A percentile compares a stretch with the other conserved stretches of the same genome.
Evolutionary conservation across 2,797 vertebrate species (phyloP).

Genomic region (Bovichtus variegatus): DNA sequence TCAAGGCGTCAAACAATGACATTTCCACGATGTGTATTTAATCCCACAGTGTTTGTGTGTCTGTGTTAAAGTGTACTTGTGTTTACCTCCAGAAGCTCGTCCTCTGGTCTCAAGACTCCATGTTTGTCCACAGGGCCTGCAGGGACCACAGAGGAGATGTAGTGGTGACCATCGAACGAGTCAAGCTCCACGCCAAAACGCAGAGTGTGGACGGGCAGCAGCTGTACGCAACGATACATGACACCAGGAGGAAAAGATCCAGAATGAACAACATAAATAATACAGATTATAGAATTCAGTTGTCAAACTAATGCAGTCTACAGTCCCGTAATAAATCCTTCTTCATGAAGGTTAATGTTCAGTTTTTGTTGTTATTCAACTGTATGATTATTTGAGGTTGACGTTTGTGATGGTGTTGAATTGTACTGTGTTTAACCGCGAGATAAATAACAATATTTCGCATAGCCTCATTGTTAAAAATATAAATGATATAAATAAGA

Average conservation of each 20-base stretch:
- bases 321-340: too few species aligned
- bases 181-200: constrained; percentile 95
- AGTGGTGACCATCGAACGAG: constrained; percentile 96
- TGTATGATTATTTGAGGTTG: too few species aligned
- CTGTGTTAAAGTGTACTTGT: background rate
- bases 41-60: background rate
- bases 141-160: constrained; percentile 92
- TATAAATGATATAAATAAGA: too few species aligned
- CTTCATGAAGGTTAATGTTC: too few species aligned
- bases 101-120: constrained; percentile 90
- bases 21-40: too few species aligned
- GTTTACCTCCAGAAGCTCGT: constrained; percentile 95
- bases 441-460: too few species aligned
- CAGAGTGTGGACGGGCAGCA: constrained; percentile 93
- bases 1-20: too few species aligned
- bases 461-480: too few species aligned
- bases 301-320: background rate
- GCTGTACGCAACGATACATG: constrained; percentile 69
- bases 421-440: background rate
- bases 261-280: too few species aligned
- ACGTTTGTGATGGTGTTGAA: background rate
- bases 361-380: background rate
- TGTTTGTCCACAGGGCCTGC: constrained; percentile 89
- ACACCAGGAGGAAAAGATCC: background rate
- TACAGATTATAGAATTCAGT: background rate